Conservation (phyloP, 2,888 invertebrate genomes). For the Ophion slaviceki region DNA sequence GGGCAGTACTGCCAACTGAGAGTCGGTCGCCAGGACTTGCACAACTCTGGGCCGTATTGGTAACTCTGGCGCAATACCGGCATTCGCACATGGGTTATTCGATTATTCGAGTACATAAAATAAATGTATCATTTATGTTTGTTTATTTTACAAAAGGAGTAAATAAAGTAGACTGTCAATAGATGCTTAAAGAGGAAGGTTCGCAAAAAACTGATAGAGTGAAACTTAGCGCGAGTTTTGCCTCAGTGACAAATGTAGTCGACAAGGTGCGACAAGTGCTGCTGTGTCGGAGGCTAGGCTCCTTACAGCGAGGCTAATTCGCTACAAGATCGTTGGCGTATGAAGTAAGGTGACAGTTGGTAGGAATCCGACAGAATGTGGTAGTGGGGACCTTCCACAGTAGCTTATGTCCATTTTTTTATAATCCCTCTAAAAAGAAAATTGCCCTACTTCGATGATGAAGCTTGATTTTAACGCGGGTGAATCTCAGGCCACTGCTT, state of each 20-base stretch:
- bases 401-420: neutral
- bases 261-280: too few species aligned
- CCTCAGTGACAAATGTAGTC: too few species aligned
- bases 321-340: neutral
- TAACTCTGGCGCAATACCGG: too few species aligned
- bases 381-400: neutral
- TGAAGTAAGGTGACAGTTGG: neutral
- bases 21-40: too few species aligned
- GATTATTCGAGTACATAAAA: neutral
- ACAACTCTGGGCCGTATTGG: too few species aligned
- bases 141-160: neutral
- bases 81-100: too few species aligned
- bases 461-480: neutral
- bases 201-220: neutral
- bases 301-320: too few species aligned
- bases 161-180: neutral
- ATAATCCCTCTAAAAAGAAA: neutral
- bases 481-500: neutral
- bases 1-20: too few species aligned
- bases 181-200: neutral
- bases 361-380: neutral
- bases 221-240: too few species aligned
- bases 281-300: too few species aligned
- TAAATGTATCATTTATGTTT: neutral
- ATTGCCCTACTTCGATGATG: neutral